Evolutionary conservation across 2,797 vertebrate genomes (phyloP).

Genomic region (Hemibagrus guttatus): DNA sequence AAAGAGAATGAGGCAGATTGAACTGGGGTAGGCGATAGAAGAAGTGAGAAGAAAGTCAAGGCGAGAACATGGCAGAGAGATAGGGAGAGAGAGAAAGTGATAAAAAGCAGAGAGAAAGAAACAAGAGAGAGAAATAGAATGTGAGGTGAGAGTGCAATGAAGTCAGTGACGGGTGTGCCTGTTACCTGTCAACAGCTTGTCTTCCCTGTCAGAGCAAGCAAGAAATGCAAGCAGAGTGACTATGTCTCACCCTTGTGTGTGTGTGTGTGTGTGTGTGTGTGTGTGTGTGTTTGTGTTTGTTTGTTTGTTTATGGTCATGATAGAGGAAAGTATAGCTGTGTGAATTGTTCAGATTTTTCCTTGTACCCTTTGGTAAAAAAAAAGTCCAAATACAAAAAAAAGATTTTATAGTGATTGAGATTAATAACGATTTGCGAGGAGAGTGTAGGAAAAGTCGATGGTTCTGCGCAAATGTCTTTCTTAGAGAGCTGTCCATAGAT

Average conservation of each 20-base stretch:
- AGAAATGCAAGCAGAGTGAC: slow-evolving; percentile 42
- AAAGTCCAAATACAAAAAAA: not conserved
- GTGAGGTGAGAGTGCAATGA: slow-evolving; percentile 58
- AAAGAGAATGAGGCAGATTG: slow-evolving; percentile 2
- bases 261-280: slow-evolving; percentile 33
- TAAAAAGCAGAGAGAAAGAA: slow-evolving; percentile 17
- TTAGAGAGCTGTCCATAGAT: not conserved
- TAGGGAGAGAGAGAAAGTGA: not conserved
- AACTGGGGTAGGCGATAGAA: slow-evolving; percentile 21
- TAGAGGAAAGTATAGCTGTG: not conserved
- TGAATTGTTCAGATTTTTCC: not conserved
- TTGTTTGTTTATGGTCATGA: slow-evolving; percentile 14
- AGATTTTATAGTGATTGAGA: not conserved
- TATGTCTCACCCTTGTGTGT: slow-evolving; percentile 31
- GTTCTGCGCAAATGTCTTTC: not conserved
- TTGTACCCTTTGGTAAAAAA: not conserved
- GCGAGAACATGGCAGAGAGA: not conserved
- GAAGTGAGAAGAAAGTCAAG: slow-evolving; percentile 17
- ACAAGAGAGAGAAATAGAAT: slow-evolving; percentile 47
- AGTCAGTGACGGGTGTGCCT: slow-evolving; percentile 57
- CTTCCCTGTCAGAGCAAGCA: slow-evolving; percentile 55
- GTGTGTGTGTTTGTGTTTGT: slow-evolving; percentile 25
- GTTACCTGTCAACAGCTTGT: slow-evolving; percentile 60
- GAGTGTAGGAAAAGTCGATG: no score
- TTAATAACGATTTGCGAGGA: not conserved